Conservation (phyloP, 2,113 vertebrate genomes). For the Megaceryle torquata region DNA sequence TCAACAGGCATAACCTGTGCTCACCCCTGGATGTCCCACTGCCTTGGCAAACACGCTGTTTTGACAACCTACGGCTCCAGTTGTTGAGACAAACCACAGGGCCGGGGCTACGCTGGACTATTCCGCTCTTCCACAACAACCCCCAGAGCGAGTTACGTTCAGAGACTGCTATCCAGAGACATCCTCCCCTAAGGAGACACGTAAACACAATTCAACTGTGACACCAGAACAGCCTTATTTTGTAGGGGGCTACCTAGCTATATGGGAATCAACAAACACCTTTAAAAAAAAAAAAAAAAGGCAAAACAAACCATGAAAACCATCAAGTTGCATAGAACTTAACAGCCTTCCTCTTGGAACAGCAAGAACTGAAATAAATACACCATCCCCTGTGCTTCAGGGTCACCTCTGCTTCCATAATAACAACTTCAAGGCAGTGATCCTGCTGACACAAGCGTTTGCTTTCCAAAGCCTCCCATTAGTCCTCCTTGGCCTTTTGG, state of each 20-base stretch:
- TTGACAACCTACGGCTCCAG: not conserved
- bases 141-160: accelerated
- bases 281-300: not conserved
- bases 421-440: not conserved
- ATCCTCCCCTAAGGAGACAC: not conserved
- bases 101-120: not conserved
- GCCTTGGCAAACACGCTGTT: not conserved
- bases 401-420: not conserved
- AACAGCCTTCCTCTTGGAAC: not conserved
- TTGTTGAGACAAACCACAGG: not conserved
- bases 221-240: not conserved
- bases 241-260: not conserved
- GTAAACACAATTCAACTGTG: accelerated
- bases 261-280: accelerated
- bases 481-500: not conserved
- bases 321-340: accelerated
- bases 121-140: not conserved
- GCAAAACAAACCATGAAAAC: too few species aligned
- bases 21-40: not conserved
- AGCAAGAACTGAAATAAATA: not conserved
- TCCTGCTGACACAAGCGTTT: not conserved
- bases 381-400: not conserved
- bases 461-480: not conserved
- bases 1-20: not conserved
- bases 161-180: not conserved